phyloP scores from a whole-genome alignment of 2,113 vertebrate genomes.

The Anser brachyrhynchus region DNA sequence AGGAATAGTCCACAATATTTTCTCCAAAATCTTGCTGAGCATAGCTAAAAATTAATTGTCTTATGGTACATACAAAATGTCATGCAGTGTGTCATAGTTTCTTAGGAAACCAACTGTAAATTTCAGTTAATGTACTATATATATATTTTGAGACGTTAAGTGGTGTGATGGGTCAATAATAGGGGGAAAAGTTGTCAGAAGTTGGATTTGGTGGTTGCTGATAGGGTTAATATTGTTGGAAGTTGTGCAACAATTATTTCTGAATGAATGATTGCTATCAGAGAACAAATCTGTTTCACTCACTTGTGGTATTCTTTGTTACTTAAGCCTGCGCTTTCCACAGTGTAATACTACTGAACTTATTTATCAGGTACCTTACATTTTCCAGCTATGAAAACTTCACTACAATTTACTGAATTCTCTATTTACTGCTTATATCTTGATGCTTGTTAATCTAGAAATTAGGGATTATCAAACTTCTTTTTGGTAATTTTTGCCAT shows the following conservation, averaged over 20 bases:
- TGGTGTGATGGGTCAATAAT: neutral
- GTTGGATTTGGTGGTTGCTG: neutral
- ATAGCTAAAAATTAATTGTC: neutral
- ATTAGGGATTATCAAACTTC: neutral
- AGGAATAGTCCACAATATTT: conserved; percentile 59
- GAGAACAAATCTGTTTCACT: neutral
- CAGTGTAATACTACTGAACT: neutral
- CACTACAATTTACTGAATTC: neutral
- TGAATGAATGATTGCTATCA: neutral
- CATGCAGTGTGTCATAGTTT: neutral
- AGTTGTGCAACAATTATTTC: neutral
- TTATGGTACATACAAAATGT: neutral
- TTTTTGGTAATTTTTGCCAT: neutral
- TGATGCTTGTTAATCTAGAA: neutral
- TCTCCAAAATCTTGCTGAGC: neutral
- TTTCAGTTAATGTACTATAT: neutral
- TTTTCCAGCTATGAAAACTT: neutral
- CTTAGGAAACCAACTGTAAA: neutral
- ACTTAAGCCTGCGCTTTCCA: neutral
- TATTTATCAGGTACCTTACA: neutral
- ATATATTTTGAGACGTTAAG: neutral
- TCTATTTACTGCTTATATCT: neutral
- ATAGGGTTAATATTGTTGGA: neutral
- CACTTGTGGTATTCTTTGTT: neutral
- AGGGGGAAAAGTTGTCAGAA: neutral